These are phyloP conservation scores for Diarsia brunnea DNA, from an alignment of 2,888 invertebrate genomes.

Conservation along the genomic window DNA sequence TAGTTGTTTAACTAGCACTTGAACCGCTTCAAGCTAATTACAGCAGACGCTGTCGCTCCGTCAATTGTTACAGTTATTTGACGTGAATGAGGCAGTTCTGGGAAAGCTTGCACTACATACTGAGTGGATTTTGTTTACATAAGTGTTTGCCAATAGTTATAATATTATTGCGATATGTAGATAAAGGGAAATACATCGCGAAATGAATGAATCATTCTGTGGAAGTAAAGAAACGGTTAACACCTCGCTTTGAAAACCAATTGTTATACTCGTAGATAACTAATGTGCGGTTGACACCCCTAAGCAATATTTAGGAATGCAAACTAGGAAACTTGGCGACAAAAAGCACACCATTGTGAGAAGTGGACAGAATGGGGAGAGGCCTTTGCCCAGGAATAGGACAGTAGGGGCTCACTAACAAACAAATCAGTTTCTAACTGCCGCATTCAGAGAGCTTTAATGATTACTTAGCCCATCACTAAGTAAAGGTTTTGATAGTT, in stretches of 20 bases:
- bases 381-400: no score
- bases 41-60: conserved; percentile 9
- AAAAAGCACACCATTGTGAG: no score
- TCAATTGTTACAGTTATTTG: conserved; percentile 11
- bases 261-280: neutral
- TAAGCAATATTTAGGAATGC: neutral
- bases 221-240: neutral
- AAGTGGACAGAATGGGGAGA: no score
- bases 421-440: no score
- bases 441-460: no score
- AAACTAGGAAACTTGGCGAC: neutral
- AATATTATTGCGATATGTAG: neutral
- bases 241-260: neutral
- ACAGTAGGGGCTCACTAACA: no score
- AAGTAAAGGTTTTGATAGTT: no score
- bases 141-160: neutral
- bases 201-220: neutral
- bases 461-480: no score
- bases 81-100: conserved; percentile 6
- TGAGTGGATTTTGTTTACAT: neutral
- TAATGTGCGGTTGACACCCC: neutral
- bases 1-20: conserved; percentile 1
- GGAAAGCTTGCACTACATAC: neutral
- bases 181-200: neutral
- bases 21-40: conserved; percentile 22